Percentiles rank a stretch among this genome's conserved stretches.
These are phyloP conservation scores for Papilio protenor DNA, from an alignment of 2,888 invertebrate genomes.

Conservation along the genomic window DNA sequence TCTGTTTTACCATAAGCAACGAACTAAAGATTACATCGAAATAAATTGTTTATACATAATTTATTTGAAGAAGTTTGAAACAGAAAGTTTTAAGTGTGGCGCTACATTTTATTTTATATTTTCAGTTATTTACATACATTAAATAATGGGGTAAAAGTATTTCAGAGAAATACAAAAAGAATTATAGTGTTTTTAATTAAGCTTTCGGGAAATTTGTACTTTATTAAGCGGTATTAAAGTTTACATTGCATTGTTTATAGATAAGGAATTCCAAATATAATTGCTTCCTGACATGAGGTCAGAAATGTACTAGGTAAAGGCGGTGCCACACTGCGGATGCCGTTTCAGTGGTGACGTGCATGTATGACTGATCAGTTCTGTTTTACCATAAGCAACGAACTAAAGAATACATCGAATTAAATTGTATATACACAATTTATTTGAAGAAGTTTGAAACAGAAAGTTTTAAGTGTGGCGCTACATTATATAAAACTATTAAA, in stretches of 20 bases:
- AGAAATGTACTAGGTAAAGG: conserved; percentile 25
- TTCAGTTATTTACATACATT: not conserved
- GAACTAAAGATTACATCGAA: not conserved
- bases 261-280: conserved; percentile 44
- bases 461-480: conserved; percentile 13
- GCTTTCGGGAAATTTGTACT: not conserved
- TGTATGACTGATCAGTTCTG: conserved; percentile 32
- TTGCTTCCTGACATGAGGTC: conserved; percentile 54
- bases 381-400: not conserved
- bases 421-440: conserved; percentile 8
- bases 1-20: not conserved
- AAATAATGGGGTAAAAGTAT: not conserved
- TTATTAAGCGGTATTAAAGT: not conserved
- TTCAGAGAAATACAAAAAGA: no score
- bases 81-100: conserved; percentile 17
- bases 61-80: conserved; percentile 1
- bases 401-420: not conserved
- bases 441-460: conserved; percentile 2
- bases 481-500: not conserved
- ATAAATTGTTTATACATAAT: conserved; percentile 2
- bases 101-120: not conserved
- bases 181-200: not conserved
- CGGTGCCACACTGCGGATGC: conserved; percentile 34
- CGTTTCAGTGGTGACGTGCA: no score
- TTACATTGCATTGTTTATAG: not conserved